Percentiles rank a stretch among this genome's conserved stretches.
Conservation (phyloP, 2,113 vertebrate genomes). For the Phylloscopus whistleri region DNA sequence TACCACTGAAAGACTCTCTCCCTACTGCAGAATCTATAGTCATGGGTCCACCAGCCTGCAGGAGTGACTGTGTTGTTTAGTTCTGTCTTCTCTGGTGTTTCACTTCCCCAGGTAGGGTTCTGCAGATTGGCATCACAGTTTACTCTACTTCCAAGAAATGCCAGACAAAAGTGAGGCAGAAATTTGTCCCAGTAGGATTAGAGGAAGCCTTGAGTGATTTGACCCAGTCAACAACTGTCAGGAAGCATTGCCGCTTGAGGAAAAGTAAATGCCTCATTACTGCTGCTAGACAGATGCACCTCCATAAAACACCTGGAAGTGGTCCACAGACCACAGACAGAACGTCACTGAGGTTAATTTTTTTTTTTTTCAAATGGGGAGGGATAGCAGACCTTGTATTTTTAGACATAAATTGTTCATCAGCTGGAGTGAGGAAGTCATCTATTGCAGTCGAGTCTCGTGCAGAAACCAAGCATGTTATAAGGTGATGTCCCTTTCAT, state of each 20-base stretch:
- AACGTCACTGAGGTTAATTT: not conserved
- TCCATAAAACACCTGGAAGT: conserved; percentile 56
- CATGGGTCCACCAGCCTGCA: rapidly evolving
- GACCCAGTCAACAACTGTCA: conserved; percentile 15
- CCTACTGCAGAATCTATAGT: not conserved
- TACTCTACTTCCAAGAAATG: conserved; percentile 10
- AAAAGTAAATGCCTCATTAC: conserved; percentile 46
- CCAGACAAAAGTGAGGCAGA: not conserved
- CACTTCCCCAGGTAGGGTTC: not conserved
- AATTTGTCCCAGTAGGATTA: not conserved
- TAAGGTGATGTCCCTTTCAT: not conserved
- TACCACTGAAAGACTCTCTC: not conserved
- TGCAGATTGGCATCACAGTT: not conserved
- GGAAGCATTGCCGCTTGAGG: not conserved
- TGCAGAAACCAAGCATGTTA: not conserved
- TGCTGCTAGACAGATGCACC: conserved; percentile 19
- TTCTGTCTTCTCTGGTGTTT: not conserved
- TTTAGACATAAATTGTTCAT: conserved; percentile 18
- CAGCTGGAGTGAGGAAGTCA: not conserved
- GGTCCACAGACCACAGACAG: conserved; percentile 38
- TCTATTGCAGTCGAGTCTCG: not conserved
- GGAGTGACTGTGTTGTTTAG: not conserved
- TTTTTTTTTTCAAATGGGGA: not conserved
- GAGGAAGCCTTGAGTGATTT: conserved; percentile 32
- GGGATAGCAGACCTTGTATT: not conserved